Evolutionary conservation across 2,888 invertebrate species (phyloP).

Genomic region (Cyaniris semiargus): DNA sequence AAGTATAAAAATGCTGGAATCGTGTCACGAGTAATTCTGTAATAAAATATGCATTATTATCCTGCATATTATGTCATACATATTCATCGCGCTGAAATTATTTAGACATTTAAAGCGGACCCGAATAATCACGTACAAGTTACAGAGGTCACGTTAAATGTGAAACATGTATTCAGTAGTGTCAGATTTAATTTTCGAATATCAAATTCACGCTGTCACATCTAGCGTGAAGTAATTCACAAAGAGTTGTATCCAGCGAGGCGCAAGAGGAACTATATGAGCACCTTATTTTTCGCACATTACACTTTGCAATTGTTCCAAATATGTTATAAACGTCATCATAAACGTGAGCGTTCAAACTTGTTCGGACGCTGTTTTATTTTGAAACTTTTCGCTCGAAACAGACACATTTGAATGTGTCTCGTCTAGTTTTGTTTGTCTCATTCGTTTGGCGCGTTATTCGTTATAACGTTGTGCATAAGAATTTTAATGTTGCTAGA

Average conservation of each 20-base stretch:
- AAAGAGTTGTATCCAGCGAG: slow-evolving; percentile 32
- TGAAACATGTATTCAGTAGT: background rate
- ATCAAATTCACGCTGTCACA: slow-evolving; percentile 34
- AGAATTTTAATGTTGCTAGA: background rate
- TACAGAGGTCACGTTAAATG: slow-evolving; percentile 4
- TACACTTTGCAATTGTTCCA: slow-evolving; percentile 76
- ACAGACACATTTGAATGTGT: slow-evolving; percentile 32
- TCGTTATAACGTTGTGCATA: slow-evolving; percentile 9
- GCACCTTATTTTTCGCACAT: slow-evolving; percentile 77
- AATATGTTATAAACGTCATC: slow-evolving; percentile 67
- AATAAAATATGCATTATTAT: background rate
- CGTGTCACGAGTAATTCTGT: too few species aligned
- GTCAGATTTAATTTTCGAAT: slow-evolving; percentile 29
- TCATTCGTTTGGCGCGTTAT: slow-evolving; percentile 25
- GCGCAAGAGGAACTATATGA: slow-evolving; percentile 51
- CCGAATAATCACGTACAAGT: slow-evolving; percentile 3
- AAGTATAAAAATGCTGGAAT: too few species aligned
- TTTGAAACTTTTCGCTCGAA: slow-evolving; percentile 42
- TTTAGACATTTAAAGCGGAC: background rate
- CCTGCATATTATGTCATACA: background rate
- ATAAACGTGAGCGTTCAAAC: slow-evolving; percentile 53
- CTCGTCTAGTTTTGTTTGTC: slow-evolving; percentile 31
- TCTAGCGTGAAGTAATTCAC: slow-evolving; percentile 37
- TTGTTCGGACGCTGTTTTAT: slow-evolving; percentile 38
- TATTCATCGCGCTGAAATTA: background rate